Evolutionary conservation across 1,140 invertebrate species (phyloP).

Genomic region (Lineus longissimus): DNA sequence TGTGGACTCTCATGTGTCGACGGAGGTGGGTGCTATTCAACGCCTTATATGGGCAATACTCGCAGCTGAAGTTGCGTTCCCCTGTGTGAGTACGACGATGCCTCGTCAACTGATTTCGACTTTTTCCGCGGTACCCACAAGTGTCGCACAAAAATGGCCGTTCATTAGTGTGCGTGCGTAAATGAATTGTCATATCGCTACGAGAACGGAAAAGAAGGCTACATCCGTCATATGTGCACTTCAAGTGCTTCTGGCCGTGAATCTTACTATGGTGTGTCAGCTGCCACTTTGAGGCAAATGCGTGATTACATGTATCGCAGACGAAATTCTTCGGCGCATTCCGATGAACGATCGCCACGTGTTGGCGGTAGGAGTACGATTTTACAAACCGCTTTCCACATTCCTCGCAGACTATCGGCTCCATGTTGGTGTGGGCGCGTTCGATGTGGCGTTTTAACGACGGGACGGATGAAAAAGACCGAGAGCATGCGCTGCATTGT

Average conservation of each 20-base stretch:
- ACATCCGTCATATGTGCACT: conserved; percentile 58
- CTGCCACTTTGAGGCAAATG: conserved; percentile 59
- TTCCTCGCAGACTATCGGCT: conserved; percentile 32
- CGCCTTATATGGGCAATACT: conserved; percentile 63
- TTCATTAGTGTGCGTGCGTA: conserved; percentile 43
- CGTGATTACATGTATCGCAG: conserved; percentile 62
- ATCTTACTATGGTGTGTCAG: conserved; percentile 63
- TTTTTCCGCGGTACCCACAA: conserved; percentile 66
- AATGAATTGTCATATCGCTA: conserved; percentile 39
- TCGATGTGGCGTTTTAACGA: conserved; percentile 43
- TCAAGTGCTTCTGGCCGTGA: conserved; percentile 60
- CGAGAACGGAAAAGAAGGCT: conserved; percentile 52
- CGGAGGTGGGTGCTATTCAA: conserved; percentile 39
- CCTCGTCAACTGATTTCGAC: conserved; percentile 71
- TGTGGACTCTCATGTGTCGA: conserved; percentile 74
- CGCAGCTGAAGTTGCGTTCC: conserved; percentile 68
- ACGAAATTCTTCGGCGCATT: conserved; percentile 31
- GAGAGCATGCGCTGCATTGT: conserved; percentile 36
- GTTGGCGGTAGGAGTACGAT: conserved; percentile 28
- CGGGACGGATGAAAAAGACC: conserved; percentile 29
- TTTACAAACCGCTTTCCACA: conserved; percentile 44
- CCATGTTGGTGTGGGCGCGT: conserved; percentile 35
- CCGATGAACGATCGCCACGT: conserved; percentile 32
- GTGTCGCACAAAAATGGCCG: conserved; percentile 62
- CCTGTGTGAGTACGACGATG: conserved; percentile 53